These are phyloP conservation scores for Hylomyscus alleni DNA, from an alignment of 2,797 vertebrate genomes.

Conservation along the genomic window DNA sequence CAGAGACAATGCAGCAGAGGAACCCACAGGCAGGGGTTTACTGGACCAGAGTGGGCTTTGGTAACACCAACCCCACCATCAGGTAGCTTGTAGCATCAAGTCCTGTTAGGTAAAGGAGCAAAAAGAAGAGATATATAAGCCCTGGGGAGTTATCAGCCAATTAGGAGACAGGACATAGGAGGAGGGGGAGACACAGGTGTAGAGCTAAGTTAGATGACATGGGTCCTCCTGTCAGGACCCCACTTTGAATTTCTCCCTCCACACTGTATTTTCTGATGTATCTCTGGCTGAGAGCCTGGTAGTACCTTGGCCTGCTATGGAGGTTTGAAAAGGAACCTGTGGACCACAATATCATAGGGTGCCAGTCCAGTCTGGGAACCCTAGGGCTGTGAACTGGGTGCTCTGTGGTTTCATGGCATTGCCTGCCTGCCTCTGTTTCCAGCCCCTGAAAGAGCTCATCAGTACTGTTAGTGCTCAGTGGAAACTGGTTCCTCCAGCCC, in stretches of 20 bases:
- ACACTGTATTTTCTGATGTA: neutral
- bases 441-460: neutral
- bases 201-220: neutral
- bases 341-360: neutral
- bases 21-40: neutral
- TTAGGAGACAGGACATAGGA: neutral
- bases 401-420: too few species aligned
- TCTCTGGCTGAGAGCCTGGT: neutral
- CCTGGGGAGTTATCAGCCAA: neutral
- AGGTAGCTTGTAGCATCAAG: neutral
- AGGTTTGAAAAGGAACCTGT: too few species aligned
- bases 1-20: neutral
- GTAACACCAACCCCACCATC: neutral
- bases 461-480: too few species aligned
- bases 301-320: neutral
- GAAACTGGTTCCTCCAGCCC: neutral
- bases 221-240: neutral
- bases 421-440: neutral
- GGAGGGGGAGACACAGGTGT: neutral
- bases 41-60: neutral
- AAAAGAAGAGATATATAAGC: neutral
- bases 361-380: neutral
- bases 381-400: neutral
- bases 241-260: neutral
- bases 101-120: neutral